phyloP scores from a whole-genome alignment of 2,888 invertebrate genomes.

The Nineta flava region DNA sequence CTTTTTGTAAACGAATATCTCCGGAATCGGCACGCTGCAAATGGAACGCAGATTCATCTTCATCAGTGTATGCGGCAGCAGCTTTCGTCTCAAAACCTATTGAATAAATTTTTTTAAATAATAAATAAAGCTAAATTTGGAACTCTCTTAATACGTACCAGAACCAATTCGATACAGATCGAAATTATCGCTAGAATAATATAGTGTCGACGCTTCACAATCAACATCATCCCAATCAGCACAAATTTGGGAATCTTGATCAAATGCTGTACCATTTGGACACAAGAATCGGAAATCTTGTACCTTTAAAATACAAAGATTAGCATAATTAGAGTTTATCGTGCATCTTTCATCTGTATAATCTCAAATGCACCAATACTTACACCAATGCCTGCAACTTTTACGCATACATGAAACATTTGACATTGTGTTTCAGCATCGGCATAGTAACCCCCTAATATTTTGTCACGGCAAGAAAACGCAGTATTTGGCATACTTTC shows the following conservation, averaged over 20 bases:
- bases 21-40: constrained; percentile 57
- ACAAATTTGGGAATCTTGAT: constrained; percentile 83
- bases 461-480: constrained; percentile 70
- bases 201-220: constrained; percentile 65
- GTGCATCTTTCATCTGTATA: neutral
- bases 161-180: constrained; percentile 71
- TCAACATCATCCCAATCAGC: constrained; percentile 85
- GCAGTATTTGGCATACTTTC: constrained; percentile 43
- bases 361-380: constrained; percentile 19
- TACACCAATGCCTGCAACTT: constrained; percentile 61
- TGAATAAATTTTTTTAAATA: constrained; percentile 1
- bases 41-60: constrained; percentile 56
- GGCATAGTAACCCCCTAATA: constrained; percentile 77
- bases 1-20: constrained; percentile 27
- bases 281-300: constrained; percentile 77
- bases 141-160: constrained; percentile 31
- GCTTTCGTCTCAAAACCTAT: constrained; percentile 50
- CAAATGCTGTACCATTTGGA: constrained; percentile 79
- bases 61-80: constrained; percentile 35
- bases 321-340: neutral
- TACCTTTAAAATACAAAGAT: constrained; percentile 29
- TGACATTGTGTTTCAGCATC: constrained; percentile 77
- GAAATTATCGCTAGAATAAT: constrained; percentile 69
- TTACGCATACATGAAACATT: constrained; percentile 79
- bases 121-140: neutral